phyloP scores from a whole-genome alignment of 2,797 vertebrate genomes.

The Chrosomus eos region DNA sequence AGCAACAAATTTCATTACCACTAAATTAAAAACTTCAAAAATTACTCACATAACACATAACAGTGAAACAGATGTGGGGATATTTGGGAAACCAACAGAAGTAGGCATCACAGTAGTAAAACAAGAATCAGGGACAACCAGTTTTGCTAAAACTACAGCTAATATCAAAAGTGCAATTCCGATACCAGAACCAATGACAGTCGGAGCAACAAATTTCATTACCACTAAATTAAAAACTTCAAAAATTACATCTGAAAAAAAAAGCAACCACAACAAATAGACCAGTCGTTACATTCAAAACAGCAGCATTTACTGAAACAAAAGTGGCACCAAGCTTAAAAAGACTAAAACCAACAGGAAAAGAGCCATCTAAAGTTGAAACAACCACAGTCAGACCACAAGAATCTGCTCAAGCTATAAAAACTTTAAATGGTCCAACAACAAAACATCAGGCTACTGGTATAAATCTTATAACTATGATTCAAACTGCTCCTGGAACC shows the following conservation, averaged over 20 bases:
- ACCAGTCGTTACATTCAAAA: neutral
- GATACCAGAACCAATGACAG: neutral
- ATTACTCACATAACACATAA: no score
- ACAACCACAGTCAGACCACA: neutral
- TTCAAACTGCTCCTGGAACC: neutral
- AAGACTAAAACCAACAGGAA: neutral
- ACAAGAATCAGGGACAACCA: neutral
- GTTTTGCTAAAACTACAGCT: neutral
- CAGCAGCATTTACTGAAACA: slow-evolving; percentile 4
- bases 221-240: neutral
- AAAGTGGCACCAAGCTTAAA: slow-evolving; percentile 1
- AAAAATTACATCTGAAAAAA: neutral
- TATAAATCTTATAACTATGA: neutral
- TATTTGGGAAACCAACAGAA: slow-evolving; percentile 2
- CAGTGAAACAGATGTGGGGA: neutral
- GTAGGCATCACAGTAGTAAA: neutral
- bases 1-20: neutral
- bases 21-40: neutral
- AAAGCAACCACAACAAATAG: neutral
- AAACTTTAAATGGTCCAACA: neutral
- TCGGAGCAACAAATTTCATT: neutral
- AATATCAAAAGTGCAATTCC: neutral
- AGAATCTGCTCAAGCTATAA: neutral
- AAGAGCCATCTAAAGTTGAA: neutral
- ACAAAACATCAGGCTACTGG: neutral